Conservation (phyloP, 2,888 invertebrate genomes). For the Rhagonycha fulva region DNA sequence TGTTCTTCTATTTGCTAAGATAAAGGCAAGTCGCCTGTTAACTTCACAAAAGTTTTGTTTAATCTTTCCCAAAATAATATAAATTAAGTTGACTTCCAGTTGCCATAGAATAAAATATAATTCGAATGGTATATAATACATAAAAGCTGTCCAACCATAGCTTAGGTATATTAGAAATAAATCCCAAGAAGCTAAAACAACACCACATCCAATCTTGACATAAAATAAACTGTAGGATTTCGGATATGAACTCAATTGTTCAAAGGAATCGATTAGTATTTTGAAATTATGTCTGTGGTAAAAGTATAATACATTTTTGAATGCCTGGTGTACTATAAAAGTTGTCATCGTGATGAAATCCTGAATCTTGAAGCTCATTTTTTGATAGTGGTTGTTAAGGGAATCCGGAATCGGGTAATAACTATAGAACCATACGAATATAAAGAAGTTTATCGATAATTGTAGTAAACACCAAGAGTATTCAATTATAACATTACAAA, state of each 20-base stretch:
- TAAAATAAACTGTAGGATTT: background rate
- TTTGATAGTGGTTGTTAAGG: too few species aligned
- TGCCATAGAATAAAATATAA: background rate
- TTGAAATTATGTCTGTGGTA: background rate
- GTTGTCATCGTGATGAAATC: background rate
- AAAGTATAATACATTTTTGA: background rate
- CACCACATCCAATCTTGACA: background rate
- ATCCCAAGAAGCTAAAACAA: background rate
- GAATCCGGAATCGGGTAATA: background rate
- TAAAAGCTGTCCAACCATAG: background rate
- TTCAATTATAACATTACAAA: background rate
- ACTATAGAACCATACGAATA: background rate
- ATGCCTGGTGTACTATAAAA: background rate
- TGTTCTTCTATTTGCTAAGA: background rate
- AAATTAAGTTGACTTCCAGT: background rate
- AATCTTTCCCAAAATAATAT: background rate
- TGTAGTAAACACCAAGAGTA: background rate
- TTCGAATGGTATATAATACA: background rate
- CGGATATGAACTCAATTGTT: background rate
- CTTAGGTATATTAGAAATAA: background rate
- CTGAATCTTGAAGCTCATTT: background rate
- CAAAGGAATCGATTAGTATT: background rate
- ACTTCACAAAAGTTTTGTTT: background rate
- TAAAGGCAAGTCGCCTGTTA: background rate
- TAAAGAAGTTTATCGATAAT: background rate